A percentile compares a stretch with the other conserved stretches of the same genome.
Evolutionary conservation across 2,113 vertebrate species (phyloP).

Genomic region (Trogon melanurus): DNA sequence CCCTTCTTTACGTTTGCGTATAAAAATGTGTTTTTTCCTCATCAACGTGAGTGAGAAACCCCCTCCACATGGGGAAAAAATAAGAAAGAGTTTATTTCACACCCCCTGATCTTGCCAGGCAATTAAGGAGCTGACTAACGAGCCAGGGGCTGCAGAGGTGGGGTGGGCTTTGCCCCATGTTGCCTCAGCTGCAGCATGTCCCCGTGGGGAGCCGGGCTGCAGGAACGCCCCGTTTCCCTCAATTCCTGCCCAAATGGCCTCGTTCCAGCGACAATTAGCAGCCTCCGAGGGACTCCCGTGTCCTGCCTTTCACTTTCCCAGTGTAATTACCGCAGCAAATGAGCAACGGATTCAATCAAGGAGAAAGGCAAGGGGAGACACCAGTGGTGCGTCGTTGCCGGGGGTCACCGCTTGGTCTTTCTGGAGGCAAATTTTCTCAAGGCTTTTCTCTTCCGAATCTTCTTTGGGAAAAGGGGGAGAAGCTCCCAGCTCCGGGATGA

Average conservation of each 20-base stretch:
- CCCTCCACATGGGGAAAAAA: background rate
- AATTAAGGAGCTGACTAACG: background rate
- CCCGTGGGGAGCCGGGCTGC: background rate
- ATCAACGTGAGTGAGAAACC: background rate
- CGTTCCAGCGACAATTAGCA: constrained; percentile 15
- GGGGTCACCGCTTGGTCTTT: background rate
- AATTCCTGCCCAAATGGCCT: background rate
- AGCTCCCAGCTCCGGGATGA: accelerated
- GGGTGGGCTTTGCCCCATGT: background rate
- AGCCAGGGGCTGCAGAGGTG: background rate
- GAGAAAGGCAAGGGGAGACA: background rate
- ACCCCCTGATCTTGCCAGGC: background rate
- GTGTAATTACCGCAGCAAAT: constrained; percentile 7
- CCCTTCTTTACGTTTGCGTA: accelerated
- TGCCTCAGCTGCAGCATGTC: background rate
- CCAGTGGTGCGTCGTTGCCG: background rate
- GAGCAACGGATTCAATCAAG: background rate
- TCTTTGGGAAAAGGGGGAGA: background rate
- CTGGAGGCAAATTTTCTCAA: background rate
- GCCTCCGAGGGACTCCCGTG: background rate
- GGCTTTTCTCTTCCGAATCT: background rate
- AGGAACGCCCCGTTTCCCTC: background rate
- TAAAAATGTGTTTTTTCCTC: background rate
- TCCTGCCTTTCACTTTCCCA: background rate
- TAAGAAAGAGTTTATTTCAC: too few relatives aligned